A percentile compares a stretch with the other conserved stretches of the same genome.
Evolutionary conservation across 1,140 invertebrate species (phyloP).

Genomic region (Apis dorsata): DNA sequence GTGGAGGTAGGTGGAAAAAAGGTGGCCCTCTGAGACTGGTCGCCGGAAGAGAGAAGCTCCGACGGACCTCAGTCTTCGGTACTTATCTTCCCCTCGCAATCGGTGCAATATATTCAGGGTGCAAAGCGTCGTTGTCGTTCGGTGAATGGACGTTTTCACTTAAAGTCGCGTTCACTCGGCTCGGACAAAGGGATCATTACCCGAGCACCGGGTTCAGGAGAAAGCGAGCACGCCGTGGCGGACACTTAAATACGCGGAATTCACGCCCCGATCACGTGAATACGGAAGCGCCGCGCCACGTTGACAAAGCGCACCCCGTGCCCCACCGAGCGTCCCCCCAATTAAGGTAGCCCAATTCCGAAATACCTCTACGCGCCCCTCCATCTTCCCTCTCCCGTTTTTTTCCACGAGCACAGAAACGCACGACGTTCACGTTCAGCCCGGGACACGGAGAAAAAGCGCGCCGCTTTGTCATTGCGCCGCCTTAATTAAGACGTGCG

Average conservation of each 20-base stretch:
- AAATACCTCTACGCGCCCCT: slow-evolving; percentile 27
- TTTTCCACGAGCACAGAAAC: background rate
- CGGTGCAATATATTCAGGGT: slow-evolving; percentile 74
- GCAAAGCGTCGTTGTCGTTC: slow-evolving; percentile 70
- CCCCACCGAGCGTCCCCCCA: slow-evolving; percentile 28
- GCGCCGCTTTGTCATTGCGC: slow-evolving; percentile 27
- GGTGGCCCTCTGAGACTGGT: slow-evolving; percentile 4
- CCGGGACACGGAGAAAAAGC: background rate
- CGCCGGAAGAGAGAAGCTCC: slow-evolving; percentile 43
- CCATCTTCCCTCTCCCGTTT: background rate
- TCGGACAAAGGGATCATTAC: slow-evolving; percentile 78
- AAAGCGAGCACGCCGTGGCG: slow-evolving; percentile 65
- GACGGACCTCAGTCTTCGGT: slow-evolving; percentile 62
- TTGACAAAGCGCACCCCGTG: slow-evolving; percentile 18
- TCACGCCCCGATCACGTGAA: slow-evolving; percentile 75
- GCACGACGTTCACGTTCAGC: slow-evolving; percentile 4
- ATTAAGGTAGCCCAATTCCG: slow-evolving; percentile 67
- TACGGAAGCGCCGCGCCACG: slow-evolving; percentile 52
- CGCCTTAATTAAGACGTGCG: slow-evolving; percentile 42
- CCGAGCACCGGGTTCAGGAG: slow-evolving; percentile 55
- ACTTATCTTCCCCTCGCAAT: slow-evolving; percentile 76
- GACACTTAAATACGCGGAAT: slow-evolving; percentile 77
- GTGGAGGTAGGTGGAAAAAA: slow-evolving; percentile 12
- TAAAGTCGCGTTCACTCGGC: slow-evolving; percentile 69
- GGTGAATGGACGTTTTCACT: slow-evolving; percentile 73